A percentile compares a stretch with the other conserved stretches of the same genome.
Evolutionary conservation across 2,888 invertebrate genomes (phyloP).

Genomic region (Petrophora chlorosata): DNA sequence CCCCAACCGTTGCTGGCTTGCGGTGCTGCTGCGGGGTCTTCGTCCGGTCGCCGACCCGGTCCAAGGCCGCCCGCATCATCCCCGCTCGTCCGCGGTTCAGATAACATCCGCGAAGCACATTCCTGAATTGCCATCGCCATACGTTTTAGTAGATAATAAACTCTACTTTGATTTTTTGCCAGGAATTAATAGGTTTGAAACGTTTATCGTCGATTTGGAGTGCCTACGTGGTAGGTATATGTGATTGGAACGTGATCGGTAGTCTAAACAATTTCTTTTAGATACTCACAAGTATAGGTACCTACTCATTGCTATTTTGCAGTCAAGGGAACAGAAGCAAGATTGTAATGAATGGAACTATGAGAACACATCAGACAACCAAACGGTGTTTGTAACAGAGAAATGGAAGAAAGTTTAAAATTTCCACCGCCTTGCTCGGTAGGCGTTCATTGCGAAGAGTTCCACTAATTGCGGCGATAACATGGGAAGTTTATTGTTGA

Average conservation of each 20-base stretch:
- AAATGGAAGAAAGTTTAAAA: neutral
- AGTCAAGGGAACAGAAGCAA: slow-evolving; percentile 1
- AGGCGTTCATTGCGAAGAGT: neutral
- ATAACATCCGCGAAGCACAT: slow-evolving; percentile 57
- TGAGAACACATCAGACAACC: too few relatives aligned
- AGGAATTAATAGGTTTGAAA: neutral
- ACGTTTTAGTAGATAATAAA: slow-evolving; percentile 3
- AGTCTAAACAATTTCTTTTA: slow-evolving; percentile 9
- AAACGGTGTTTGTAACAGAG: too few relatives aligned
- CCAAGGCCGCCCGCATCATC: slow-evolving; percentile 82
- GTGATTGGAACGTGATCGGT: slow-evolving; percentile 9
- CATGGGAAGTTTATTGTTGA: slow-evolving; percentile 51
- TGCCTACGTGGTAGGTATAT: slow-evolving; percentile 9
- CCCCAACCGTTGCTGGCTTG: slow-evolving; percentile 81
- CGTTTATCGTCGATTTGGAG: slow-evolving; percentile 3
- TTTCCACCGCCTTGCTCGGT: neutral
- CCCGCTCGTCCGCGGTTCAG: slow-evolving; percentile 68
- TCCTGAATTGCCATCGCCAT: slow-evolving; percentile 59
- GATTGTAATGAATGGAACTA: neutral
- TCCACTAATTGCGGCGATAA: slow-evolving; percentile 44
- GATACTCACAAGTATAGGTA: neutral
- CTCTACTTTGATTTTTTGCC: slow-evolving; percentile 5
- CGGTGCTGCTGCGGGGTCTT: slow-evolving; percentile 79
- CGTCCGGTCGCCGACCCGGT: slow-evolving; percentile 81
- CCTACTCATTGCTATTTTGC: too few relatives aligned